Evolutionary conservation across 1,140 invertebrate species (phyloP).

Genomic region (Agraylea sexmaculata): DNA sequence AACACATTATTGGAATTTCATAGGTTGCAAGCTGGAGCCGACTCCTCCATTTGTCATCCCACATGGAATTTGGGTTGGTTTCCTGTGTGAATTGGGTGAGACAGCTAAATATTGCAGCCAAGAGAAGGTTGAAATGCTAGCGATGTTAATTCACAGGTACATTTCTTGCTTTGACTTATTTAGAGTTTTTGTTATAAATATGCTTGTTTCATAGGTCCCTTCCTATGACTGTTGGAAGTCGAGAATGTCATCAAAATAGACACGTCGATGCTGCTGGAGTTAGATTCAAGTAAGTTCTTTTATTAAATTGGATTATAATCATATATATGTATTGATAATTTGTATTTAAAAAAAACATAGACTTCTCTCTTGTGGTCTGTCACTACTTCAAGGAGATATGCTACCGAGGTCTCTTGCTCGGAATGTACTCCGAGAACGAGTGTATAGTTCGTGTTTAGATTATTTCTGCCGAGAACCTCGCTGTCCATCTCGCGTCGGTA

Average conservation of each 20-base stretch:
- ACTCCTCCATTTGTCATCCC: constrained; percentile 75
- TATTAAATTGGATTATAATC: neutral
- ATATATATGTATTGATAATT: neutral
- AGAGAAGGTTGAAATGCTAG: constrained; percentile 90
- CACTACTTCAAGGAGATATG: constrained; percentile 88
- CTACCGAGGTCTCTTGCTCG: constrained; percentile 76
- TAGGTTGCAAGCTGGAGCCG: constrained; percentile 60
- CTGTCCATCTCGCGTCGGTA: constrained; percentile 68
- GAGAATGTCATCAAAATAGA: constrained; percentile 58
- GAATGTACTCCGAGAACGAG: constrained; percentile 84
- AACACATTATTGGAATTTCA: constrained; percentile 14
- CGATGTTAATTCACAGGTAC: constrained; percentile 65
- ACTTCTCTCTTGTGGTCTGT: constrained; percentile 80
- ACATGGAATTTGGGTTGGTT: constrained; percentile 94
- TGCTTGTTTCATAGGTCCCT: constrained; percentile 51
- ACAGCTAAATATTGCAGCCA: constrained; percentile 93
- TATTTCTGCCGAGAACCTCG: constrained; percentile 84
- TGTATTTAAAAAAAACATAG: constrained; percentile 34
- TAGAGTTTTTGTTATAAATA: neutral
- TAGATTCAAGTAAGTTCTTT: constrained; percentile 50
- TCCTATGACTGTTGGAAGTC: constrained; percentile 69
- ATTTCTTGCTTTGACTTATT: neutral
- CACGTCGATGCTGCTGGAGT: constrained; percentile 80
- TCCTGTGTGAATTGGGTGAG: constrained; percentile 86
- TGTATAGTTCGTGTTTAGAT: constrained; percentile 90